phyloP scores from a whole-genome alignment of 2,797 vertebrate species.

The Eremophila alpestris region DNA sequence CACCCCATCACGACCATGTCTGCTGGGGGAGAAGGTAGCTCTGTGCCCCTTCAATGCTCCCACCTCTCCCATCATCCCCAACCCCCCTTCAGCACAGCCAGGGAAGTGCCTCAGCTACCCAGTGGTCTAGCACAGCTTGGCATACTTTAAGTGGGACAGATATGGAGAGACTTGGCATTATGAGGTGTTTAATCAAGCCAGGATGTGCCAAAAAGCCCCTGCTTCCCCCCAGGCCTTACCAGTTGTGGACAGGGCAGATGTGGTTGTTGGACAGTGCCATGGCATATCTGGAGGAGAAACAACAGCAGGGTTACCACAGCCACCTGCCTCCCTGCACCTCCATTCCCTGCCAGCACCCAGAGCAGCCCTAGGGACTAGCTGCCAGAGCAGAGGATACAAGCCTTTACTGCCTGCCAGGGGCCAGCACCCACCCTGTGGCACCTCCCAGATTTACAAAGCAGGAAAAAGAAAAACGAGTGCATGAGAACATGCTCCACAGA shows the following conservation, averaged over 20 bases:
- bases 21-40: neutral
- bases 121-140: neutral
- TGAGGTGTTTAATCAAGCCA: fast-evolving
- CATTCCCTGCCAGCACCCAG: neutral
- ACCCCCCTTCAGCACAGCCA: neutral
- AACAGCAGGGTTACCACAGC: neutral
- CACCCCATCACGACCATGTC: fast-evolving
- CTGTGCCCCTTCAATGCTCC: neutral
- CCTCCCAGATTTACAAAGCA: neutral
- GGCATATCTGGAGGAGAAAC: conserved; percentile 59
- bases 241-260: conserved; percentile 74
- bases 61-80: neutral
- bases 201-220: neutral
- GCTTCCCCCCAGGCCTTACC: conserved; percentile 44
- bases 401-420: neutral
- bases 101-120: neutral
- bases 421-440: neutral
- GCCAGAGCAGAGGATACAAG: neutral
- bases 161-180: neutral
- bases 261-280: conserved; percentile 76
- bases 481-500: fast-evolving
- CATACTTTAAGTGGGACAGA: neutral
- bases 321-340: fast-evolving
- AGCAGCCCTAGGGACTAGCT: neutral
- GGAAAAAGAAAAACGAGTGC: neutral